Percentiles rank a stretch among this genome's conserved stretches.
phyloP scores from a whole-genome alignment of 2,797 vertebrate species.

The Miichthys miiuy region DNA sequence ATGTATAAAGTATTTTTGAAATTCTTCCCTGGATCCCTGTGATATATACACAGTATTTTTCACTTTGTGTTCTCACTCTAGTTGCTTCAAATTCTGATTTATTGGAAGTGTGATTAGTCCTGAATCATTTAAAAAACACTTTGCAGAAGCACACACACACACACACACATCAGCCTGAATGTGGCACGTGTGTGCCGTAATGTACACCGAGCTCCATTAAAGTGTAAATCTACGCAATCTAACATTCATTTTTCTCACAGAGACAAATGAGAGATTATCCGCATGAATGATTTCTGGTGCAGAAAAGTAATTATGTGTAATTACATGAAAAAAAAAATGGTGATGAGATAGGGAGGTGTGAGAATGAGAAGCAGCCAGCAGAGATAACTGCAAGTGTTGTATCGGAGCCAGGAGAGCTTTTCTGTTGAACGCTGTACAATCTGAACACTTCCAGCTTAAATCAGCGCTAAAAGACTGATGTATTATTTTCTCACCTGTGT shows the following conservation, averaged over 20 bases:
- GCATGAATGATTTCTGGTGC: constrained; percentile 28
- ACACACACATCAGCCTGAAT: constrained; percentile 5
- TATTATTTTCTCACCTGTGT: constrained; percentile 16
- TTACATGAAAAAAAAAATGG: constrained; percentile 39
- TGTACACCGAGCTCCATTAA: constrained; percentile 22
- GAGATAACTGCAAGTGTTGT: not conserved
- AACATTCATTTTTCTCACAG: constrained; percentile 50
- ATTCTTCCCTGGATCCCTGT: too few species aligned
- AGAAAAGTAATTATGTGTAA: constrained; percentile 57
- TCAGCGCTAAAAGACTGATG: constrained; percentile 8
- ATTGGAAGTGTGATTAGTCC: constrained; percentile 20
- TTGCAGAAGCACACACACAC: not conserved
- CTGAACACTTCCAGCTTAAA: constrained; percentile 12
- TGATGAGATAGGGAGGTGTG: constrained; percentile 31
- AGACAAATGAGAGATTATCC: constrained; percentile 52
- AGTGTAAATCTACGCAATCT: constrained; percentile 36
- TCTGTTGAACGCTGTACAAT: not conserved
- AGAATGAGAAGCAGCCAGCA: constrained; percentile 20
- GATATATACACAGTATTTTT: not conserved
- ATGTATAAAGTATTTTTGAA: not conserved
- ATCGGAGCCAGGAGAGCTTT: not conserved
- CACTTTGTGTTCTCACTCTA: not conserved
- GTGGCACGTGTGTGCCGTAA: not conserved
- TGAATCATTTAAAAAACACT: constrained; percentile 20
- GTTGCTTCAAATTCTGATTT: constrained; percentile 2